Evolutionary conservation across 2,113 vertebrate species (phyloP), one percentile per base, ranked within the genome.

Genomic region (Actenoides lindsayi): DNA sequence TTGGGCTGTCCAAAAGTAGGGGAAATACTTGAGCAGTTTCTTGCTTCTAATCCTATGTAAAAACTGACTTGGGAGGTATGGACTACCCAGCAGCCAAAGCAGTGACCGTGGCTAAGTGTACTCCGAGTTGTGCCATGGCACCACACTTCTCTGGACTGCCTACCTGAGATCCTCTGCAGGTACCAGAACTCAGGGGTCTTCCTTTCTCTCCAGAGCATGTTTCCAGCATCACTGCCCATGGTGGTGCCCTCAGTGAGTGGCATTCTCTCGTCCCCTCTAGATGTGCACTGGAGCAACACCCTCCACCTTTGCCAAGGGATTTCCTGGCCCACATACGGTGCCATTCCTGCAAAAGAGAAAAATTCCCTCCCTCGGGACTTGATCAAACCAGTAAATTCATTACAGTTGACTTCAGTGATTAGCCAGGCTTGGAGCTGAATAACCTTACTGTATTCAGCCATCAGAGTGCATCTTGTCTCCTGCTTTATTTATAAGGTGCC

Each of bases 401-500:
- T 95, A 53, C 51, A 65, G 87, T 92, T 95, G 89, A 95, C 95
- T 94, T 87, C 62, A 59, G 46, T 87, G 87, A 94, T 95, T 91
- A 96, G 87, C 63, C 57, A 94, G 92, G 83, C 83, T 92, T 50
- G 67, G 81, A 89, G 87, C 59, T 96, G 96, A 96, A 96, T 96
- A 94, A 92, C 94, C 63, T 93, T 82, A 96, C 93, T 96, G 91
- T 95, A 56, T 87, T 92, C 94, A 94, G 83, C 89, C 93, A 91
- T 96, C 91, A 96, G 91, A 96, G 70, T 96, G 77, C 91, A 96
- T 97, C 95, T 95, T 94, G 81, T 94, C 93, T 92, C 89, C 89
- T 76, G 80, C 81, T 70, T 95, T 94, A 93, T 96, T 89, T 93
- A 96, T 96, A 89, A 96, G 87, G 94, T 94, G 96, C 91, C 74